A percentile compares a stretch with the other conserved stretches of the same genome.
phyloP scores from a whole-genome alignment of 2,888 invertebrate species.

The Taphrorychus bicolor region DNA sequence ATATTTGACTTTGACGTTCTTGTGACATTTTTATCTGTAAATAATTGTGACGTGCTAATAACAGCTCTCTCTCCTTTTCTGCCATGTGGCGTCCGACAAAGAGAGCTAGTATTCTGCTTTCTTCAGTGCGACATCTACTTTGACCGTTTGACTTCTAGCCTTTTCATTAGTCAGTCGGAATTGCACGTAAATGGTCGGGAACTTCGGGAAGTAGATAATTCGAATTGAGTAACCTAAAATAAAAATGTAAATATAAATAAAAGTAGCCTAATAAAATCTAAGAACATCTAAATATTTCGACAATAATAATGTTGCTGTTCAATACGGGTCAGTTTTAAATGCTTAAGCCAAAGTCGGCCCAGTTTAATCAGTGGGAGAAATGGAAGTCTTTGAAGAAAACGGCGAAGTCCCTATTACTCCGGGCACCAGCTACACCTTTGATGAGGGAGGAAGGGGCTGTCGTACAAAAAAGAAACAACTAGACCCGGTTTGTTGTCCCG shows the following conservation, averaged over 20 bases:
- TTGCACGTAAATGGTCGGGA: no score
- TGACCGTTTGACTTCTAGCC: no score
- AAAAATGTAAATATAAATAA: constrained; percentile 41
- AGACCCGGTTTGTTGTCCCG: constrained; percentile 84
- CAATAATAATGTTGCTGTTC: constrained; percentile 20
- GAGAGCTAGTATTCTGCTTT: no score
- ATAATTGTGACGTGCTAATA: no score
- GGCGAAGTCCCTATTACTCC: constrained; percentile 43
- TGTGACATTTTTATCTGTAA: no score
- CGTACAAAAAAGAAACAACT: constrained; percentile 68
- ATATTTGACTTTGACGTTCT: no score
- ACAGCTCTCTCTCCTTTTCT: no score
- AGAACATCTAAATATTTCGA: constrained; percentile 24
- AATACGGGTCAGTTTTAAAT: constrained; percentile 13
- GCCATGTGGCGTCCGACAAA: no score
- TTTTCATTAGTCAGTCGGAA: no score
- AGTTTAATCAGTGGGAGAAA: constrained; percentile 42
- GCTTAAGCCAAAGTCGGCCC: constrained; percentile 12
- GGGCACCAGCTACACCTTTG: constrained; percentile 46
- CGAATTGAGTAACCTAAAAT: no score
- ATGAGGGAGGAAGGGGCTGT: constrained; percentile 57
- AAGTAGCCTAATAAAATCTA: constrained; percentile 26
- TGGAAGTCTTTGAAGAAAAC: constrained; percentile 47
- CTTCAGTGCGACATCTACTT: no score
- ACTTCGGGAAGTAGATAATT: no score